Evolutionary conservation across 1,140 invertebrate species (phyloP).

Genomic region (Brachionus manjavacas): DNA sequence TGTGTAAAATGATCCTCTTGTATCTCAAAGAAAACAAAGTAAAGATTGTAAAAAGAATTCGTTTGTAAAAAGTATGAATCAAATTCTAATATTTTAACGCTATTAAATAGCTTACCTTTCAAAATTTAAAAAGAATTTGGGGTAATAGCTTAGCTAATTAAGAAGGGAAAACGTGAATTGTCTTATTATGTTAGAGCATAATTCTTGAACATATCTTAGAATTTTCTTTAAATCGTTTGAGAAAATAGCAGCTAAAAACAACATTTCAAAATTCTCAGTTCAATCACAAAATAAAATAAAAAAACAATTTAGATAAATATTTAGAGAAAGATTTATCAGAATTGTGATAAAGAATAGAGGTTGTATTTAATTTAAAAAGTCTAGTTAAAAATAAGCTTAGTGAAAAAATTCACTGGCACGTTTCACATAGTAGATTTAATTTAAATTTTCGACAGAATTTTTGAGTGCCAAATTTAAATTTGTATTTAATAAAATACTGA

Average conservation of each 20-base stretch:
- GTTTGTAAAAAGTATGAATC: background rate
- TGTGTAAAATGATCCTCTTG: too few species aligned
- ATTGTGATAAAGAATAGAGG: background rate
- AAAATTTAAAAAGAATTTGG: background rate
- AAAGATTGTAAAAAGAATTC: background rate
- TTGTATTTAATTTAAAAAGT: background rate
- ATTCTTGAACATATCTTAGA: background rate
- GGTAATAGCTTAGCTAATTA: background rate
- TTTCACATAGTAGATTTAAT: background rate
- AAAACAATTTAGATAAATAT: conserved; percentile 21
- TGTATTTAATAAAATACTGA: background rate
- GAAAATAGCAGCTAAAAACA: background rate
- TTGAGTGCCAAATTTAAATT: background rate
- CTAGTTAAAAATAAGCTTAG: background rate
- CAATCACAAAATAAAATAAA: background rate
- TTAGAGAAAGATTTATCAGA: background rate
- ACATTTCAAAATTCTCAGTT: conserved; percentile 2
- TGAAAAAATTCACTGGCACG: background rate
- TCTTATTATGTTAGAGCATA: background rate
- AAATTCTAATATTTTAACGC: background rate
- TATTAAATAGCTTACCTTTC: background rate
- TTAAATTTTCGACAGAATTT: background rate
- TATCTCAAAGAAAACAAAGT: background rate
- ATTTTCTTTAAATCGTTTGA: background rate
- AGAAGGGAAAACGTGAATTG: background rate